These are phyloP conservation scores for Misgurnus mizolepis DNA, from an alignment of 2,113 vertebrate genomes.

Conservation along the genomic window DNA sequence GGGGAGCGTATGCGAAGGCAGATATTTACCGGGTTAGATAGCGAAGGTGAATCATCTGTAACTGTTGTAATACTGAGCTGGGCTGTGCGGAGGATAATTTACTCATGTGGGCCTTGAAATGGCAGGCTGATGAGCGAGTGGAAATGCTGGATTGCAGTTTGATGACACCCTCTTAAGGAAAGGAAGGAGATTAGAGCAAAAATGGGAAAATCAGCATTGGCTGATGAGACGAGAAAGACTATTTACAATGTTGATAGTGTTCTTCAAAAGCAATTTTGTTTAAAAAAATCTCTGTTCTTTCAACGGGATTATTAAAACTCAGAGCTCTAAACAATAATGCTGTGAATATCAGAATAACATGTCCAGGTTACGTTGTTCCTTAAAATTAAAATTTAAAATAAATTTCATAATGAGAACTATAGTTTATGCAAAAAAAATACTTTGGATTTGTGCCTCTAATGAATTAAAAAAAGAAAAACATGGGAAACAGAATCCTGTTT, in stretches of 20 bases:
- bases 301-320: neutral
- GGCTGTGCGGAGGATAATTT: slow-evolving; percentile 5
- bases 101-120: slow-evolving; percentile 16
- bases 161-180: slow-evolving; percentile 33
- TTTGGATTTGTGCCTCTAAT: too few species aligned
- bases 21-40: slow-evolving; percentile 25
- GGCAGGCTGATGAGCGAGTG: slow-evolving; percentile 31
- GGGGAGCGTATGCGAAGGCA: slow-evolving; percentile 19
- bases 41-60: slow-evolving; percentile 1
- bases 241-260: slow-evolving; percentile 4
- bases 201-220: neutral
- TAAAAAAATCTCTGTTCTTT: neutral
- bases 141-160: slow-evolving; percentile 18
- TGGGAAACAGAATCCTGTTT: too few species aligned
- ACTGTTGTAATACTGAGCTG: slow-evolving; percentile 9
- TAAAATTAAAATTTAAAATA: too few species aligned
- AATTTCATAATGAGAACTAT: too few species aligned
- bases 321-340: too few species aligned
- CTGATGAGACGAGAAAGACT: neutral
- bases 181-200: slow-evolving; percentile 22
- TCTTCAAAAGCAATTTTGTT: neutral
- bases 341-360: too few species aligned
- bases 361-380: too few species aligned
- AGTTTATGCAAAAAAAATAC: too few species aligned
- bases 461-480: too few species aligned